Evolutionary conservation across 2,888 invertebrate species (phyloP).

Genomic region (Galerucella calmariensis): DNA sequence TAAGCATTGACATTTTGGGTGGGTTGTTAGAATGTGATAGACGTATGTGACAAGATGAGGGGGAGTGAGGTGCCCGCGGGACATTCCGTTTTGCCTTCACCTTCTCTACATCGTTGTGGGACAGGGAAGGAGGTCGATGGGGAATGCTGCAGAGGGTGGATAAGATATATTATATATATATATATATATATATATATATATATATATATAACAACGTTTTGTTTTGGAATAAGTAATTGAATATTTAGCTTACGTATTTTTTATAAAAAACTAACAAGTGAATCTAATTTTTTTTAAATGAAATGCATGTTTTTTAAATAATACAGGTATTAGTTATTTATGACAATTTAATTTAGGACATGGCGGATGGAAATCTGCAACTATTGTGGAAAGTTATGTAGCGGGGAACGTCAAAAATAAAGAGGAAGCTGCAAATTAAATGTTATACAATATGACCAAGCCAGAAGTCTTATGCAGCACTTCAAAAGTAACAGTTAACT

Average conservation of each 20-base stretch:
- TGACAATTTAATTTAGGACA: no score
- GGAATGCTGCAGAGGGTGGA: neutral
- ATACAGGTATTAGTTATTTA: no score
- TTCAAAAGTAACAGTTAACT: no score
- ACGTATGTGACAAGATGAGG: constrained; percentile 47
- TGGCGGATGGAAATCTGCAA: no score
- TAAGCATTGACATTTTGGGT: constrained; percentile 61
- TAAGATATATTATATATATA: neutral
- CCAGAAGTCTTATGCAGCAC: no score
- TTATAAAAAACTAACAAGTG: neutral
- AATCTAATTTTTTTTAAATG: no score
- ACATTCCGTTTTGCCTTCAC: constrained; percentile 46
- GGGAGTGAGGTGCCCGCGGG: constrained; percentile 48
- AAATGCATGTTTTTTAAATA: no score
- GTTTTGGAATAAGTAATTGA: neutral
- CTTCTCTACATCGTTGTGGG: constrained; percentile 37
- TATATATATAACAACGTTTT: neutral
- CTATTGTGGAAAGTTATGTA: no score
- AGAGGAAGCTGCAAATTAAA: no score
- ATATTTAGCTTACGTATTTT: neutral
- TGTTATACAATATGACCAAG: no score
- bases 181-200: no score
- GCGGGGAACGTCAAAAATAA: no score
- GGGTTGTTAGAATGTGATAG: constrained; percentile 60
- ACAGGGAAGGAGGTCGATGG: constrained; percentile 23